Percentiles rank a stretch among this genome's conserved stretches.
These are phyloP conservation scores for Chamaedrilus cognettii DNA, from an alignment of 2,888 invertebrate genomes.

Conservation along the genomic window DNA sequence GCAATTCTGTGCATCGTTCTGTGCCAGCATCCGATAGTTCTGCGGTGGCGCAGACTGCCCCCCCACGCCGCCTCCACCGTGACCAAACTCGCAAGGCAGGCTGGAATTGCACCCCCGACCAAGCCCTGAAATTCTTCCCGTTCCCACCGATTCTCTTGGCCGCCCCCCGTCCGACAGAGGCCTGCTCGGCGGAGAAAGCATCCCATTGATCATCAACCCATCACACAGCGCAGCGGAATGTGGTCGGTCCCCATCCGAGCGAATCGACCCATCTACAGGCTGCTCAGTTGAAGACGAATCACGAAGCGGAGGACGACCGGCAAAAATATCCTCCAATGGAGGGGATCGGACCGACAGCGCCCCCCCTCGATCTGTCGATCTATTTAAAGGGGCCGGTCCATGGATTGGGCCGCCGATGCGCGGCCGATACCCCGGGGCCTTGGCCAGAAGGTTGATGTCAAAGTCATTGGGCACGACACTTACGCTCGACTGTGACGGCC, in stretches of 20 bases:
- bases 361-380: not conserved
- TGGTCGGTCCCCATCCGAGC: not conserved
- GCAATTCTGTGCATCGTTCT: too few species aligned
- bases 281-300: too few species aligned
- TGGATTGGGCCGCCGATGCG: not conserved
- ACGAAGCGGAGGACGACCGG: not conserved
- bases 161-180: not conserved
- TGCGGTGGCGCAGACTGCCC: too few species aligned
- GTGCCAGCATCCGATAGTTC: too few species aligned
- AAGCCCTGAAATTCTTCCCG: too few species aligned
- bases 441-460: not conserved
- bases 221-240: not conserved
- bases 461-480: too few species aligned
- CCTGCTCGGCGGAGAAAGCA: not conserved
- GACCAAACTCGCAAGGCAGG: not conserved
- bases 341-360: not conserved
- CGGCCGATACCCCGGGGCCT: slow-evolving; percentile 1
- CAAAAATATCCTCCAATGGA: not conserved
- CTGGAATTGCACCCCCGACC: too few species aligned
- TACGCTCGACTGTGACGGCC: too few species aligned
- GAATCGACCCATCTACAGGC: too few species aligned
- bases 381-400: too few species aligned
- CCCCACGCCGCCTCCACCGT: not conserved
- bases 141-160: not conserved
- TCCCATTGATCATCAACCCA: not conserved